Conservation (phyloP, 2,888 invertebrate genomes). For the Ypsolopha sequella region DNA sequence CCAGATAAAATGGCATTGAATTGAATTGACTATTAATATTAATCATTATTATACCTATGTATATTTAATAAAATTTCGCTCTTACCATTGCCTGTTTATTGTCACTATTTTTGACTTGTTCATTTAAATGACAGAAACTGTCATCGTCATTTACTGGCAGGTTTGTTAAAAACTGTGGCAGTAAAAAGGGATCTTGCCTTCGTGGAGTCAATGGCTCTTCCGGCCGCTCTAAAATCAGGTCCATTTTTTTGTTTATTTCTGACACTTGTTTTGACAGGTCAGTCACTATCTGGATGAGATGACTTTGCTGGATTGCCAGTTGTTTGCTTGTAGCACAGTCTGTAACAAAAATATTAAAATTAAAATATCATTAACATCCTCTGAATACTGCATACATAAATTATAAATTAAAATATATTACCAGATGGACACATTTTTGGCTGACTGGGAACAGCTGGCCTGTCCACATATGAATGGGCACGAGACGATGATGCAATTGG, state of each 20-base stretch:
- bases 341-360: too few relatives aligned
- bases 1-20: too few relatives aligned
- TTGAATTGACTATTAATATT: not conserved
- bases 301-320: too few relatives aligned
- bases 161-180: not conserved
- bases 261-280: too few relatives aligned
- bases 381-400: too few relatives aligned
- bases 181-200: not conserved
- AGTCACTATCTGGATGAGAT: too few relatives aligned
- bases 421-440: not conserved
- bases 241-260: too few relatives aligned
- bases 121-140: constrained; percentile 4
- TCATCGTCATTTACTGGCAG: constrained; percentile 2
- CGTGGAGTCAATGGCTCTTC: not conserved
- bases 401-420: not conserved
- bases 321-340: too few relatives aligned
- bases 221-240: too few relatives aligned
- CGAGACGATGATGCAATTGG: not conserved
- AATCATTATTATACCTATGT: too few relatives aligned
- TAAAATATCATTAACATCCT: too few relatives aligned
- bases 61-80: constrained; percentile 1
- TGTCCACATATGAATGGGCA: not conserved
- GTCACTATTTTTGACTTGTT: not conserved
- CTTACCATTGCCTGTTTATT: constrained; percentile 5
- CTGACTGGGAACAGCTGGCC: not conserved